Evolutionary conservation across 37 sponge, comb jelly and placozoan species (phyloP).

Genomic region (Diacarnus erythraeanus): DNA sequence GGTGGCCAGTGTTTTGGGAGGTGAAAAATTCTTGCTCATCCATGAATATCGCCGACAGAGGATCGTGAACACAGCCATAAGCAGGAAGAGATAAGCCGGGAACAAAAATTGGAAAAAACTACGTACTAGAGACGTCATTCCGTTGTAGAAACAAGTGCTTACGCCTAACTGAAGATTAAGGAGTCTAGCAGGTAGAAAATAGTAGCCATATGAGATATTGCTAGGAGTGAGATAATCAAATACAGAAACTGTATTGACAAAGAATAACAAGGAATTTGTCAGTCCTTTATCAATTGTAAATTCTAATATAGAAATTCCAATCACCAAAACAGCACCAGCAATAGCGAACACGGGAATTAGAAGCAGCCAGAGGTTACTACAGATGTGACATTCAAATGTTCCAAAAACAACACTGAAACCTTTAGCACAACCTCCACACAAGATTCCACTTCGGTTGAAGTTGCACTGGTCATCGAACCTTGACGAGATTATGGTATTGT

Average conservation of each 20-base stretch:
- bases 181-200: constrained; percentile 13
- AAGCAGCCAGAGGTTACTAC: constrained; percentile 8
- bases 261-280: constrained; percentile 30
- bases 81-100: constrained; percentile 44
- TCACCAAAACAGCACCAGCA: constrained; percentile 31
- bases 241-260: constrained; percentile 18
- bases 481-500: not conserved
- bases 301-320: not conserved
- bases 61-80: constrained; percentile 16
- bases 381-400: not conserved
- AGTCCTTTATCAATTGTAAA: constrained; percentile 44
- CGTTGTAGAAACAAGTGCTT: constrained; percentile 40
- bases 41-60: not conserved
- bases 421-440: constrained; percentile 28
- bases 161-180: constrained; percentile 43
- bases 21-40: constrained; percentile 13
- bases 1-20: constrained; percentile 43
- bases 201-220: not conserved
- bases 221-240: not conserved
- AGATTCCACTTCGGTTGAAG: constrained; percentile 11
- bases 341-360: constrained; percentile 16
- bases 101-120: constrained; percentile 40
- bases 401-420: constrained; percentile 28
- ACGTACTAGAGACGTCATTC: constrained; percentile 33
- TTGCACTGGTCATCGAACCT: constrained; percentile 17